phyloP scores from a whole-genome alignment of 2,797 vertebrate genomes.

The Podargus strigoides region DNA sequence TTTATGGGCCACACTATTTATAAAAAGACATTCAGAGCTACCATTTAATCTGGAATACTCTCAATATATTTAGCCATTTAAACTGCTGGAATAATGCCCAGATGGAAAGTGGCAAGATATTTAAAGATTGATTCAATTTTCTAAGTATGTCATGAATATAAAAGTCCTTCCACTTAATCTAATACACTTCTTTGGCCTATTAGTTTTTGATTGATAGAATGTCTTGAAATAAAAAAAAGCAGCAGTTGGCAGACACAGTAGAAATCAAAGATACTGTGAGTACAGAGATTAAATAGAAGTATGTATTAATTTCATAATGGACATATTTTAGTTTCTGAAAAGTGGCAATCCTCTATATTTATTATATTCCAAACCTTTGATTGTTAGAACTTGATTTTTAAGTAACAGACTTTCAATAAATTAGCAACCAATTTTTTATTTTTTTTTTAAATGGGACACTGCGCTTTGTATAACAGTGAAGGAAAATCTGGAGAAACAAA shows the following conservation, averaged over 20 bases:
- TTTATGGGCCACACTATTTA: background rate
- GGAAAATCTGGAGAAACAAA: background rate
- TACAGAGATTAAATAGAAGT: background rate
- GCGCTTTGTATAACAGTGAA: background rate
- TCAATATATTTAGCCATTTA: slow-evolving; percentile 42
- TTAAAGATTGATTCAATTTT: slow-evolving; percentile 47
- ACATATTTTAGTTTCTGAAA: background rate
- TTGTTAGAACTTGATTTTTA: background rate
- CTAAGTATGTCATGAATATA: slow-evolving; percentile 44
- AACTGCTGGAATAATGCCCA: slow-evolving; percentile 46
- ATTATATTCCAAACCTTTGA: background rate
- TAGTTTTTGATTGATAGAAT: slow-evolving; percentile 31
- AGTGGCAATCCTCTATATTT: background rate
- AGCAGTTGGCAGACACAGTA: background rate
- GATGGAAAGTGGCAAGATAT: slow-evolving; percentile 30
- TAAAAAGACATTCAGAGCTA: background rate
- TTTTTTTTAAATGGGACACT: background rate
- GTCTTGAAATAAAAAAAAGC: slow-evolving; percentile 19
- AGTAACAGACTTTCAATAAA: background rate
- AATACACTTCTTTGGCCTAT: slow-evolving; percentile 5
- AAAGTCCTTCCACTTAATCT: slow-evolving; percentile 36
- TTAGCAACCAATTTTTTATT: background rate
- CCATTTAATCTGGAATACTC: slow-evolving; percentile 36
- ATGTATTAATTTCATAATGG: background rate
- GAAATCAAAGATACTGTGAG: background rate